Evolutionary conservation across 2,888 invertebrate genomes (phyloP).

Genomic region (Sericinus montela): DNA sequence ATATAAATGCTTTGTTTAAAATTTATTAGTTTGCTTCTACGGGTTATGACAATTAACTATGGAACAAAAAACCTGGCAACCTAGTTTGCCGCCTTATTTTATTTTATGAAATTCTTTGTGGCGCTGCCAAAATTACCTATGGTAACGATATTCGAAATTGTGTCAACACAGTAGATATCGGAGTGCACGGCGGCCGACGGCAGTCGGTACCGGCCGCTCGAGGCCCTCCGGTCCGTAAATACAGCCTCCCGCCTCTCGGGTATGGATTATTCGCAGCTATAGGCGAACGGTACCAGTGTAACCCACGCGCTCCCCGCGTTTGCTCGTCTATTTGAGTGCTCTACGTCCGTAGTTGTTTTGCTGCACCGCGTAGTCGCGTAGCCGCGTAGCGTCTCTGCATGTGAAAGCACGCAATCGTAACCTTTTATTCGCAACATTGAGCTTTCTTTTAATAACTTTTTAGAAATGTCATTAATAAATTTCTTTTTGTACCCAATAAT

Average conservation of each 20-base stretch:
- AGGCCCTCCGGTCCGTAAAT: slow-evolving; percentile 70
- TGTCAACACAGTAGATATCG: slow-evolving; percentile 63
- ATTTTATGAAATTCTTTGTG: slow-evolving; percentile 10
- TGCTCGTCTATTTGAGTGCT: slow-evolving; percentile 37
- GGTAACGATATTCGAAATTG: slow-evolving; percentile 70
- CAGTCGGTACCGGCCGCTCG: slow-evolving; percentile 53
- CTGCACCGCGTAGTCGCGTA: slow-evolving; percentile 31
- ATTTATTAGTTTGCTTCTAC: slow-evolving; percentile 2
- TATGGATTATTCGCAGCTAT: slow-evolving; percentile 73
- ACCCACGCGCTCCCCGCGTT: slow-evolving; percentile 63
- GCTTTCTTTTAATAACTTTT: slow-evolving; percentile 39
- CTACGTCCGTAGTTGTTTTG: slow-evolving; percentile 20
- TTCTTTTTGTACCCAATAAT: slow-evolving; percentile 51
- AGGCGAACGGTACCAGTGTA: slow-evolving; percentile 61
- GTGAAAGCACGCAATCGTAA: slow-evolving; percentile 37
- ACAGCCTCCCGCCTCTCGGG: slow-evolving; percentile 70
- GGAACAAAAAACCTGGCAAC: slow-evolving; percentile 5
- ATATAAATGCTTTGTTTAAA: neutral
- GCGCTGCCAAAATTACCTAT: slow-evolving; percentile 32
- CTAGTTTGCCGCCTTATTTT: slow-evolving; percentile 14
- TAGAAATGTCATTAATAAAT: slow-evolving; percentile 58
- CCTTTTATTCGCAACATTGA: slow-evolving; percentile 40
- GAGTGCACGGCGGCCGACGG: slow-evolving; percentile 38
- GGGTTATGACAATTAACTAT: slow-evolving; percentile 1
- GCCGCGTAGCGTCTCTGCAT: slow-evolving; percentile 37